Evolutionary conservation across 2,888 invertebrate species (phyloP).

Genomic region (Drosophila conformis): DNA sequence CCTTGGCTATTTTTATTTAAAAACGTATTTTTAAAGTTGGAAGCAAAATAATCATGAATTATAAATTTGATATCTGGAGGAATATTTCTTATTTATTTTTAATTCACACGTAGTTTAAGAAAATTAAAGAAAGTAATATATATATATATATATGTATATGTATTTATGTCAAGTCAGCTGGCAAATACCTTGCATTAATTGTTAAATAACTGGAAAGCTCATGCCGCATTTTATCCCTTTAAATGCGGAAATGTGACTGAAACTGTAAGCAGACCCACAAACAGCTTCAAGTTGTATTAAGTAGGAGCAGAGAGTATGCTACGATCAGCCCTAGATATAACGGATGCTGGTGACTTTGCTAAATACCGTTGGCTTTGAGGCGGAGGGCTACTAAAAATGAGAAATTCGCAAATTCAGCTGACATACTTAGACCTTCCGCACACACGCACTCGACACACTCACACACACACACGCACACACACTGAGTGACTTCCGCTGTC

Average conservation of each 20-base stretch:
- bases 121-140: no score
- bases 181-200: not conserved
- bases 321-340: slow-evolving; percentile 2
- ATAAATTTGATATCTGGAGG: no score
- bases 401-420: slow-evolving; percentile 61
- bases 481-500: slow-evolving; percentile 62
- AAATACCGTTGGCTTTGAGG: slow-evolving; percentile 30
- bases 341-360: slow-evolving; percentile 39
- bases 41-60: no score
- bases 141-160: no score
- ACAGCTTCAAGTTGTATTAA: not conserved
- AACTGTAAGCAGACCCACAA: not conserved
- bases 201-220: not conserved
- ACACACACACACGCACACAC: slow-evolving; percentile 12
- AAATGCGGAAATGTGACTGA: slow-evolving; percentile 35
- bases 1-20: no score
- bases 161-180: not conserved
- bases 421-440: slow-evolving; percentile 41
- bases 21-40: no score
- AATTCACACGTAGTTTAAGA: no score
- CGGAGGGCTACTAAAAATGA: slow-evolving; percentile 48
- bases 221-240: not conserved
- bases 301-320: not conserved
- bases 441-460: slow-evolving; percentile 16
- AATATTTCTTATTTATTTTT: no score